Percentiles rank a stretch among this genome's conserved stretches.
Conservation (phyloP, 2,113 vertebrate species). For the Girardinichthys multiradiatus region DNA sequence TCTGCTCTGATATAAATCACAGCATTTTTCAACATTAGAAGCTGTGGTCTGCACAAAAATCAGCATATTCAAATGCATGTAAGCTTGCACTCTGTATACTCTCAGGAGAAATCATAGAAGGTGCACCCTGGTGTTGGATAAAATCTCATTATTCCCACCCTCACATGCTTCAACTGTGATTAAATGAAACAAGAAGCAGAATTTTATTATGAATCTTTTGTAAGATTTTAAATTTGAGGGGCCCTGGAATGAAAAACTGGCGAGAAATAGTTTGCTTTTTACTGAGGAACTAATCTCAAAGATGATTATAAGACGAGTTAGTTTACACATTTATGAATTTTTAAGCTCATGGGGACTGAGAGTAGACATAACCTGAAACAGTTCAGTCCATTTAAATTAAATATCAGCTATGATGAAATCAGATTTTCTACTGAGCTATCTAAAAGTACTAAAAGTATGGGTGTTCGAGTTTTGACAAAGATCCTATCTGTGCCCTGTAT, state of each 20-base stretch:
- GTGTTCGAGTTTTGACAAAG: constrained; percentile 7
- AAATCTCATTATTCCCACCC: background rate
- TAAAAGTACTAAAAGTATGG: no score
- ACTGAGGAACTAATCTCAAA: background rate
- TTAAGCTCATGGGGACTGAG: background rate
- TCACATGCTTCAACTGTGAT: constrained; percentile 12
- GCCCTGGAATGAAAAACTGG: background rate
- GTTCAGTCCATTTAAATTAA: no score
- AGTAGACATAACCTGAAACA: background rate
- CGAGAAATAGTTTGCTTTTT: no score
- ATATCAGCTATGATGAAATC: background rate
- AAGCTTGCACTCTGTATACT: background rate
- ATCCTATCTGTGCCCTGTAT: constrained; percentile 1
- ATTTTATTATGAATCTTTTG: constrained; percentile 7
- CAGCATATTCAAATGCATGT: background rate
- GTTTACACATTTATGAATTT: background rate
- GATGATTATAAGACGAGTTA: background rate
- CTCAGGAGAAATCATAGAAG: background rate
- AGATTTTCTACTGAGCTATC: background rate
- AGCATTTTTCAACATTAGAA: constrained; percentile 6
- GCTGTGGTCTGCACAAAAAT: background rate
- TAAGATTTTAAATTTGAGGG: constrained; percentile 3
- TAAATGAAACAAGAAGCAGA: constrained; percentile 8
- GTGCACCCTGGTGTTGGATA: background rate
- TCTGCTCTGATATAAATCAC: constrained; percentile 16